Base-by-base conservation (phyloP, 1,140 invertebrate genomes). In the Papilio helenus region DNA sequence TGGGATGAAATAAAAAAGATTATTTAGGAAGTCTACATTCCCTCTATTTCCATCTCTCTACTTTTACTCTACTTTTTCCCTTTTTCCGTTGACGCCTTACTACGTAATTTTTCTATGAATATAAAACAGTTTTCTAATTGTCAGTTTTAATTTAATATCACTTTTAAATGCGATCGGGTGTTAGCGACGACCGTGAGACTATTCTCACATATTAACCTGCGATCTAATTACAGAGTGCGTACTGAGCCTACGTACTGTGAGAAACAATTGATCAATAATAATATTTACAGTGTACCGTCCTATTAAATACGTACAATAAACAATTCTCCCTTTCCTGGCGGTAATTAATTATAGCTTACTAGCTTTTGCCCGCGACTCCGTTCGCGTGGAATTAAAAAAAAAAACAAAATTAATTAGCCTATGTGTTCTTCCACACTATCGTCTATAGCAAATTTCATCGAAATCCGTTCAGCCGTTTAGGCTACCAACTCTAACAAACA, bases 161-260 rank as follows among this genome's bases (percentile, higher is more conserved):
- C 72, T 42, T 23, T 65, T 76, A 55, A 76, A 55, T 84, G 82
- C 76, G 86, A 86, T 87, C 79, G 82, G 81, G 80, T 58, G 79
- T 80, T 83, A 83, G 80, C 79, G 84, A 80, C n/a, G 83, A 86
- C 84, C 90, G 91, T 92, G 90, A 87, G 91, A 91, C 80, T 81
- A 82, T 88, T 93, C 91, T 85, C 91, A 89, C 87, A 87, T 85
- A 84, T 79, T 51, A 85, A 81, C 76, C 78, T 46, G 82, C 84
- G 89, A 91, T 93, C 89, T 88, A 91, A 89, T 89, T 92, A 89
- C 86, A 84, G 9, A 65, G 55, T 77, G 55, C 71, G 74, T 73
- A 23, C 49, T 79, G 74, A 74, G 51, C 51, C 73, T 79, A 71
- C 85, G 79, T 76, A 81, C 79, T 87, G 85, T 91, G 88, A 88